Percentiles rank a stretch among this genome's conserved stretches.
These are phyloP conservation scores for Trididemnum miniatum DNA, from an alignment of 23 tunicate genomes.

Conservation along the genomic window DNA sequence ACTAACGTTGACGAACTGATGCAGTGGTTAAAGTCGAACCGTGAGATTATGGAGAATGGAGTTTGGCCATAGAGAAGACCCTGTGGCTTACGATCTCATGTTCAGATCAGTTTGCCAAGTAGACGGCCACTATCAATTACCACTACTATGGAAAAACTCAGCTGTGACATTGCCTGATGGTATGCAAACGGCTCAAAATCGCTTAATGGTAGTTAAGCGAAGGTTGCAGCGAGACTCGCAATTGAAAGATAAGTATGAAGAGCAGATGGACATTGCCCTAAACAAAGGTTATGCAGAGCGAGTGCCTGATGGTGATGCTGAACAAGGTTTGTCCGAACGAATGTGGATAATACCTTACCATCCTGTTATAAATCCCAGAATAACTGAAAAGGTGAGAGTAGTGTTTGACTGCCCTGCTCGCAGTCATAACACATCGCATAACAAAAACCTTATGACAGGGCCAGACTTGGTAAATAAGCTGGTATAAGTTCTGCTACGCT, in stretches of 20 bases:
- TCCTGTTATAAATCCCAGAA: constrained; percentile 5
- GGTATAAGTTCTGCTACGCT: constrained; percentile 16
- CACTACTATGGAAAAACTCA: constrained; percentile 17
- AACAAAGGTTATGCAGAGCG: background rate
- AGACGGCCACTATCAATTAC: constrained; percentile 9
- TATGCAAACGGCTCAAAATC: background rate
- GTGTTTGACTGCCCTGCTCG: constrained; percentile 14
- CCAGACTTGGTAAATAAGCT: constrained; percentile 38
- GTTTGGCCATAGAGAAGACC: background rate
- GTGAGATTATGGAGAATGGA: background rate
- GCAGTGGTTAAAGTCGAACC: background rate
- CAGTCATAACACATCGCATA: background rate
- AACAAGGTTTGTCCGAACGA: background rate
- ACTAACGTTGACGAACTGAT: background rate
- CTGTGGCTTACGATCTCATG: constrained; percentile 9
- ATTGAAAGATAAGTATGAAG: background rate
- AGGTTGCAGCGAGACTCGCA: background rate
- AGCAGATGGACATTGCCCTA: background rate
- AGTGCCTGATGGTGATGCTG: background rate
- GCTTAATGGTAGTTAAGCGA: background rate
- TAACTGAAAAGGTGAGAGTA: constrained; percentile 20
- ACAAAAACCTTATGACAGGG: constrained; percentile 26
- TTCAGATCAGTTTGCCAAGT: background rate
- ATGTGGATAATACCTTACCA: constrained; percentile 13
- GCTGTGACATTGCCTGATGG: background rate